Evolutionary conservation across 2,888 invertebrate species (phyloP), one percentile per base, ranked within the genome.

Genomic region (Altica lythri): DNA sequence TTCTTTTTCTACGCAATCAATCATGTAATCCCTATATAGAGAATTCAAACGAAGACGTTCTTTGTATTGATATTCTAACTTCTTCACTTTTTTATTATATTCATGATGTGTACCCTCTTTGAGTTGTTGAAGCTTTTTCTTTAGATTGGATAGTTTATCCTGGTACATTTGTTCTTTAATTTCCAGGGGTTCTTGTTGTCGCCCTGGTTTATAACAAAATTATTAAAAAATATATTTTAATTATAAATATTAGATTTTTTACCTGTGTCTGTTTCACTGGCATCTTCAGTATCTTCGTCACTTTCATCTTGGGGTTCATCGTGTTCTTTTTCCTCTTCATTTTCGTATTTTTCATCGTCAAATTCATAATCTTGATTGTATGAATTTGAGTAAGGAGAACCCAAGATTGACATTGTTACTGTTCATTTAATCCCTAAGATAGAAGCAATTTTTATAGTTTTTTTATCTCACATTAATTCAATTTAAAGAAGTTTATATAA

Each of bases 231-330:
- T 27, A 9, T n/a, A 27, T n/a, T n/a, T n/a, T n/a, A n/a, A n/a
- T n/a, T n/a, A n/a, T n/a, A 27, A 27, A 27, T 9, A 30, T 4
- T 30, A 10, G 10, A 3, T 12, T 30, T 12, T 13, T 30, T 12
- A 30, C 90, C 88, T 77, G 88, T 85, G 66, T 95, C 95, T n/a
- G 93, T 92, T 77, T 96, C 96, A 76, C 95, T 95, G 0, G 95
- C 95, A 79, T 96, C 96, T 77, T 95, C 96, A 0, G 96, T 96
- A 74, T 95, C 95, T 80, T 82, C 80, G 75, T 84, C 82, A 53
- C 78, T 81, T 63, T 82, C 78, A 72, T 83, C 78, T 71, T 78
- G 72, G 70, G 71, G 78, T 71, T 86, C 82, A 54, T 86, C 86
- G 54, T 81, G 81, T 58, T 86, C 86, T 50, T 83, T 79, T 65